Evolutionary conservation across 2,888 invertebrate genomes (phyloP).

Genomic region (Falcaria lacertinaria): DNA sequence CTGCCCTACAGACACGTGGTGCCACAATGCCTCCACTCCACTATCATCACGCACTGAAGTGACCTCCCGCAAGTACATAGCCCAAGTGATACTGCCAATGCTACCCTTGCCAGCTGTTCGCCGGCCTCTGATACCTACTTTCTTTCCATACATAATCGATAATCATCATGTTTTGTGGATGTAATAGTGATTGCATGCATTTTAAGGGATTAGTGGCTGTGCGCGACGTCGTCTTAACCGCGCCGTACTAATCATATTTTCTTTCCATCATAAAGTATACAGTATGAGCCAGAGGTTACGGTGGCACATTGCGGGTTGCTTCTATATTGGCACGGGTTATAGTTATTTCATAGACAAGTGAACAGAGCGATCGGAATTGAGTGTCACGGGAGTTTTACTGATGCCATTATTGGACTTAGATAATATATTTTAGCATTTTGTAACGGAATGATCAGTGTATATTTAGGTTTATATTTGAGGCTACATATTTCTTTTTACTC

Average conservation of each 20-base stretch:
- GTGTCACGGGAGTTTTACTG: background rate
- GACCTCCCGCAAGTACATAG: background rate
- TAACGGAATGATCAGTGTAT: slow-evolving; percentile 29
- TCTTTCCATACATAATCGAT: too few species aligned
- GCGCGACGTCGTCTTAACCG: background rate
- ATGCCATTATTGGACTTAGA: slow-evolving; percentile 20
- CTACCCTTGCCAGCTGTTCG: background rate
- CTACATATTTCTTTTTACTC: slow-evolving; percentile 27
- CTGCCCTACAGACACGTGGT: slow-evolving; percentile 81
- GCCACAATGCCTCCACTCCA: slow-evolving; percentile 73
- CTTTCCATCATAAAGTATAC: too few species aligned
- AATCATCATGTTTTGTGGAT: background rate
- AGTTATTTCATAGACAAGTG: too few species aligned
- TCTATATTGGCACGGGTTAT: too few species aligned
- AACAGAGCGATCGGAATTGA: too few species aligned
- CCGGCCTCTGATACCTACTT: too few species aligned
- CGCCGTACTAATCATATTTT: too few species aligned
- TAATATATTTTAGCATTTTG: slow-evolving; percentile 27
- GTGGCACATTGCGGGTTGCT: too few species aligned
- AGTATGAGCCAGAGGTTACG: too few species aligned
- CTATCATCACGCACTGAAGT: slow-evolving; percentile 66
- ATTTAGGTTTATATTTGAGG: slow-evolving; percentile 38
- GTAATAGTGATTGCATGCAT: background rate
- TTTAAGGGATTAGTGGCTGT: background rate
- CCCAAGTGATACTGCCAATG: background rate